Percentiles rank a stretch among this genome's conserved stretches.
These are phyloP conservation scores for Drosophila quinaria DNA, from an alignment of 2,888 invertebrate genomes.

Conservation along the genomic window DNA sequence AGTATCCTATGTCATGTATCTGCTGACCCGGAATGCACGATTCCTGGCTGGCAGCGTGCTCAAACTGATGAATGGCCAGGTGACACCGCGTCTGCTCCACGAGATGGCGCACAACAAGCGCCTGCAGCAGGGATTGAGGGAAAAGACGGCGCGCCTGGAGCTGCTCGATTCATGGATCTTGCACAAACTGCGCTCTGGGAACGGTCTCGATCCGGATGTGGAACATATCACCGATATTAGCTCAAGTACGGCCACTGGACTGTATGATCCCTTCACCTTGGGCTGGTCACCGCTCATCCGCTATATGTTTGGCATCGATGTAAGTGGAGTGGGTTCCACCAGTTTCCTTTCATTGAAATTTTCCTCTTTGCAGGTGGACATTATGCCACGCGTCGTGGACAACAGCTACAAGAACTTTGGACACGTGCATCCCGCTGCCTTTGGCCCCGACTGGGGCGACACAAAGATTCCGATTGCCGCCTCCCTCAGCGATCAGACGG, in stretches of 20 bases:
- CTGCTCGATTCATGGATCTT: constrained; percentile 97
- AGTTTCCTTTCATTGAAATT: not conserved
- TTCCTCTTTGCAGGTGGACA: constrained; percentile 86
- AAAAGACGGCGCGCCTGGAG: constrained; percentile 91
- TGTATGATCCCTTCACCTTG: constrained; percentile 96
- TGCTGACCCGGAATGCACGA: constrained; percentile 91
- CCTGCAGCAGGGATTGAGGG: constrained; percentile 88
- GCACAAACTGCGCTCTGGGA: constrained; percentile 89
- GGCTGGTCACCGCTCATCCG: constrained; percentile 91
- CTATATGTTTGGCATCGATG: constrained; percentile 89
- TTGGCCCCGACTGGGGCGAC: constrained; percentile 88
- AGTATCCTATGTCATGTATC: constrained; percentile 88
- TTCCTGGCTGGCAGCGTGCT: constrained; percentile 94
- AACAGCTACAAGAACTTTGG: constrained; percentile 91
- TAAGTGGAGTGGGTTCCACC: constrained; percentile 44
- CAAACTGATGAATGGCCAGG: constrained; percentile 94
- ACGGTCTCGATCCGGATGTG: constrained; percentile 62
- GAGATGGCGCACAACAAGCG: constrained; percentile 90
- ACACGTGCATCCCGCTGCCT: constrained; percentile 88
- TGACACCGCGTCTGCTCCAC: constrained; percentile 92
- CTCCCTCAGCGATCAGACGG: constrained; percentile 90
- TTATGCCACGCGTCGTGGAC: constrained; percentile 93
- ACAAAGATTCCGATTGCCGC: constrained; percentile 89
- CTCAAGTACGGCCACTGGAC: constrained; percentile 95
- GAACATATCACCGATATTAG: constrained; percentile 95